Percentiles rank a stretch among this genome's conserved stretches.
Conservation (phyloP, 2,888 invertebrate species). For the Ormyrus thymus region DNA sequence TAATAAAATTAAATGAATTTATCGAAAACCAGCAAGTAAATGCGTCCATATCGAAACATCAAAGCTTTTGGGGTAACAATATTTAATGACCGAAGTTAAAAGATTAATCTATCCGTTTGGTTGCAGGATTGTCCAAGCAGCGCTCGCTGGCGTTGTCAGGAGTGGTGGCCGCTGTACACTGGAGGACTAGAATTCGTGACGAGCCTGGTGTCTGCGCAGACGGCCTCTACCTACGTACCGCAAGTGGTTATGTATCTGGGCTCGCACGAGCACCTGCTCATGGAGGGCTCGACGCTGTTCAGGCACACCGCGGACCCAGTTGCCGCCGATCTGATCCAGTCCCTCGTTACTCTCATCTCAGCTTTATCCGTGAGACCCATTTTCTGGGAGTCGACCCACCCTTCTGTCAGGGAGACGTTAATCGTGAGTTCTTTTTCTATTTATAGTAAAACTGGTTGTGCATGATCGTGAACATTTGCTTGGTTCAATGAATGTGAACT, state of each 20-base stretch:
- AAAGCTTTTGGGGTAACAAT: background rate
- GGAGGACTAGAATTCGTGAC: constrained; percentile 70
- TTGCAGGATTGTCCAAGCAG: constrained; percentile 63
- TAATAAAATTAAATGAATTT: too few species aligned
- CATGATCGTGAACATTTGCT: too few species aligned
- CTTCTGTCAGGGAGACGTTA: constrained; percentile 68
- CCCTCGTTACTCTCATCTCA: constrained; percentile 71
- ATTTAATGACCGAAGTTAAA: background rate
- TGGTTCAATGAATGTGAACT: too few species aligned
- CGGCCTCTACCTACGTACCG: constrained; percentile 62
- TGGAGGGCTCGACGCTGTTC: constrained; percentile 70
- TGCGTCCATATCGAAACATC: too few species aligned
- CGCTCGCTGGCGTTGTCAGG: constrained; percentile 70
- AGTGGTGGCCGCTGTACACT: constrained; percentile 73
- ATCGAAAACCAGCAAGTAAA: too few species aligned
- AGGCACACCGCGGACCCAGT: constrained; percentile 71
- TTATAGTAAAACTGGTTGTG: too few species aligned
- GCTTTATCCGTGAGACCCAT: constrained; percentile 66
- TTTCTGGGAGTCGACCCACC: constrained; percentile 69
- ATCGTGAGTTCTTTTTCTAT: constrained; percentile 59
- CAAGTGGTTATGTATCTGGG: constrained; percentile 67
- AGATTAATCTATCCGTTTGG: background rate
- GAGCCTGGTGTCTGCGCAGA: constrained; percentile 65
- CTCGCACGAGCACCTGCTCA: constrained; percentile 70
- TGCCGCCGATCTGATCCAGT: constrained; percentile 71